Percentiles rank a stretch among this genome's conserved stretches.
phyloP scores from a whole-genome alignment of 1,140 invertebrate genomes.

The Drosophila nasuta region DNA sequence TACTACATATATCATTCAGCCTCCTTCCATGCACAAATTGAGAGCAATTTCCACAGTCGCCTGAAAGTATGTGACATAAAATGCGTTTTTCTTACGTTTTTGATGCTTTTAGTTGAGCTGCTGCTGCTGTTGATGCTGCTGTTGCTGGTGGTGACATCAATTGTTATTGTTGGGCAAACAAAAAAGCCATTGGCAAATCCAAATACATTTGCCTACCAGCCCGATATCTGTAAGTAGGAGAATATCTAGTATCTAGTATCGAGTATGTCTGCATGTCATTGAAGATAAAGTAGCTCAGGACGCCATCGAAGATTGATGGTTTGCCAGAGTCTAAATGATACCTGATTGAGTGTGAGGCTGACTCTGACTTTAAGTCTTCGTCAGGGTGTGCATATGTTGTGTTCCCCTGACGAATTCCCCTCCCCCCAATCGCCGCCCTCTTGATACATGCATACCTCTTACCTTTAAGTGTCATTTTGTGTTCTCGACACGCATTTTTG shows the following conservation, averaged over 20 bases:
- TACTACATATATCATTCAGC: slow-evolving; percentile 37
- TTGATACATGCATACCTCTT: slow-evolving; percentile 42
- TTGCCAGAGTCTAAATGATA: slow-evolving; percentile 69
- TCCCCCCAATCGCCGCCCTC: background rate
- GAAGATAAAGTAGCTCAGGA: slow-evolving; percentile 60
- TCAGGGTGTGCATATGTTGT: slow-evolving; percentile 31
- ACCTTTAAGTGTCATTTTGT: slow-evolving; percentile 79
- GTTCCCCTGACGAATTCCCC: background rate
- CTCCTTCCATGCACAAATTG: slow-evolving; percentile 17
- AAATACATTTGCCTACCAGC: slow-evolving; percentile 74
- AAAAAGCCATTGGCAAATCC: slow-evolving; percentile 65
- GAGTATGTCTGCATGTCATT: slow-evolving; percentile 67
- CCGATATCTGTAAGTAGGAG: slow-evolving; percentile 19
- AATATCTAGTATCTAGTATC: slow-evolving; percentile 45
- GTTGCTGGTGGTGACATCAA: slow-evolving; percentile 70
- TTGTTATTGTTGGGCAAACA: slow-evolving; percentile 80
- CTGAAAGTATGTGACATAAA: slow-evolving; percentile 66
- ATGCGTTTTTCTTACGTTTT: slow-evolving; percentile 38
- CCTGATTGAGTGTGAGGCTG: slow-evolving; percentile 70
- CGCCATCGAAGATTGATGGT: slow-evolving; percentile 69
- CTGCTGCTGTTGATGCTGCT: slow-evolving; percentile 44
- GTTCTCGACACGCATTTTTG: slow-evolving; percentile 78
- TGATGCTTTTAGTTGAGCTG: slow-evolving; percentile 55
- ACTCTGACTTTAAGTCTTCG: background rate
- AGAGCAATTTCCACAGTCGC: slow-evolving; percentile 43